Percentiles rank a stretch among this genome's conserved stretches.
Evolutionary conservation across 1,140 invertebrate species (phyloP).

Genomic region (Caenorhabditis latens): DNA sequence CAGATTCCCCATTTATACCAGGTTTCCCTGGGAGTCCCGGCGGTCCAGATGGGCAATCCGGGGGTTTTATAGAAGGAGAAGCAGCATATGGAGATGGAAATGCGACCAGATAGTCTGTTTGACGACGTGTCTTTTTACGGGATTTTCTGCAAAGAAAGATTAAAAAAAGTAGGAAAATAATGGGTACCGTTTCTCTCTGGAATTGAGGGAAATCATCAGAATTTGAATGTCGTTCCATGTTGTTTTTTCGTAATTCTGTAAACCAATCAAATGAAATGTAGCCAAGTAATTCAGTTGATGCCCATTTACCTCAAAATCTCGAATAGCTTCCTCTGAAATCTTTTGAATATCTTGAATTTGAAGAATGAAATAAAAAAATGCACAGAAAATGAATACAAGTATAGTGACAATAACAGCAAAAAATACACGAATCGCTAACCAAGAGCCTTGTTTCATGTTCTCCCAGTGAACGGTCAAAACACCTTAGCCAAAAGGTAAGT

Average conservation of each 20-base stretch:
- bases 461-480: not conserved
- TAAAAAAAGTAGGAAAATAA: not conserved
- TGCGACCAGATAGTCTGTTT: not conserved
- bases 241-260: slow-evolving; percentile 12
- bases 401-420: not conserved
- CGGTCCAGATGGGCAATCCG: slow-evolving; percentile 3
- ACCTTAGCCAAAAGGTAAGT: not conserved
- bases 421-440: not conserved
- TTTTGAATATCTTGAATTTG: not conserved
- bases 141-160: not conserved
- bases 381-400: not conserved
- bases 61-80: slow-evolving; percentile 9
- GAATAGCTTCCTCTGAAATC: slow-evolving; percentile 15
- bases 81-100: not conserved
- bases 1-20: slow-evolving; percentile 8
- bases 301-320: slow-evolving; percentile 9
- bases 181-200: slow-evolving; percentile 9
- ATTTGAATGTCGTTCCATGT: slow-evolving; percentile 22
- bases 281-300: too few species aligned
- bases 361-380: not conserved
- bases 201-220: not conserved
- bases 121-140: slow-evolving; percentile 21
- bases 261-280: too few species aligned
- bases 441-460: not conserved
- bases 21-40: not conserved